A percentile compares a stretch with the other conserved stretches of the same genome.
Evolutionary conservation across 2,797 vertebrate species (phyloP).

Genomic region (Anniella stebbinsi): DNA sequence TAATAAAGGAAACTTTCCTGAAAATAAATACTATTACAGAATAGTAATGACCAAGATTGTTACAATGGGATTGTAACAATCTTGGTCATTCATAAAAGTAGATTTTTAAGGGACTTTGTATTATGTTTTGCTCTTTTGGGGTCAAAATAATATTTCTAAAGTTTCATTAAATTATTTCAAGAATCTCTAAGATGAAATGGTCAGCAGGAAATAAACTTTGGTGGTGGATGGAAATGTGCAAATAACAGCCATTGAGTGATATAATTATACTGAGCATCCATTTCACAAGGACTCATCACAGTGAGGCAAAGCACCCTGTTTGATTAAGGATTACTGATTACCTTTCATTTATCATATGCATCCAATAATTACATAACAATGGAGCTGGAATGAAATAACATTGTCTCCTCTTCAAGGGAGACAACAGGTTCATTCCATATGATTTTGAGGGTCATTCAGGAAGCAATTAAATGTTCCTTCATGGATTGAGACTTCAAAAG

Average conservation of each 20-base stretch:
- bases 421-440: conserved; percentile 83
- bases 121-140: conserved; percentile 25
- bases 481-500: conserved; percentile 71
- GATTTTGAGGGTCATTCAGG: conserved; percentile 82
- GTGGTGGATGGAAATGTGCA: conserved; percentile 76
- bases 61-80: not conserved
- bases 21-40: conserved; percentile 17
- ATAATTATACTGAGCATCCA: conserved; percentile 84
- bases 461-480: conserved; percentile 82
- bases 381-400: conserved; percentile 80
- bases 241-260: conserved; percentile 78
- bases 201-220: conserved; percentile 56
- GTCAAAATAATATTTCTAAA: conserved; percentile 56
- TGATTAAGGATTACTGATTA: conserved; percentile 82
- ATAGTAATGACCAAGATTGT: too few relatives aligned
- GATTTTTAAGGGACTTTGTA: not conserved
- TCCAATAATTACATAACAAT: conserved; percentile 84
- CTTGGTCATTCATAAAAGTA: conserved; percentile 20
- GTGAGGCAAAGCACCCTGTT: conserved; percentile 78
- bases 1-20: conserved; percentile 19
- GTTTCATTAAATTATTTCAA: conserved; percentile 49
- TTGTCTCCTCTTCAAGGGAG: conserved; percentile 77
- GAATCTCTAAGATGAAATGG: conserved; percentile 44
- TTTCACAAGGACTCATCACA: conserved; percentile 79
- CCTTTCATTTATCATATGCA: conserved; percentile 83